Percentiles rank a stretch among this genome's conserved stretches.
Evolutionary conservation across 2,888 invertebrate genomes (phyloP).

Genomic region (Drosophila suboccidentalis): DNA sequence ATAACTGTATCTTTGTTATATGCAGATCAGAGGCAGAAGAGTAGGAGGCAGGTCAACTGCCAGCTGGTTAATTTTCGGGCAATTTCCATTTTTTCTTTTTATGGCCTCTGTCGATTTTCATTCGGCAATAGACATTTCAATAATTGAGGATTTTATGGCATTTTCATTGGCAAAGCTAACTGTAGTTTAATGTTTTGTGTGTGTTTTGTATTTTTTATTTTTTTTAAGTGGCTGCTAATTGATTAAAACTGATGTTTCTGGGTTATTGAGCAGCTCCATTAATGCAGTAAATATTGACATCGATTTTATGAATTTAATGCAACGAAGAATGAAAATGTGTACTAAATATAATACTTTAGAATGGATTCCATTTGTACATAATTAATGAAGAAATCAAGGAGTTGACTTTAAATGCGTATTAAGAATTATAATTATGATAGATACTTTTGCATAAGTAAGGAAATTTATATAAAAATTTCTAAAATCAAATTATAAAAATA

Average conservation of each 20-base stretch:
- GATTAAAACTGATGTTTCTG: slow-evolving; percentile 43
- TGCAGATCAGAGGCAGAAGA: not conserved
- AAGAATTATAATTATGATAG: too few species aligned
- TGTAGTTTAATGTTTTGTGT: slow-evolving; percentile 8
- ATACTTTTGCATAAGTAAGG: too few species aligned
- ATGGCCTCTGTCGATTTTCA: slow-evolving; percentile 15
- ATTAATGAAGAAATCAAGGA: too few species aligned
- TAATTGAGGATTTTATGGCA: slow-evolving; percentile 20
- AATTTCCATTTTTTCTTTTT: slow-evolving; percentile 9
- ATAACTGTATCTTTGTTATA: slow-evolving; percentile 11
- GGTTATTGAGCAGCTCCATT: slow-evolving; percentile 16
- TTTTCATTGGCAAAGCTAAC: slow-evolving; percentile 12
- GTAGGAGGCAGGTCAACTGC: not conserved
- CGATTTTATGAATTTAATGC: not conserved
- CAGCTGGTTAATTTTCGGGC: slow-evolving; percentile 25
- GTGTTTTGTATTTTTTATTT: not conserved
- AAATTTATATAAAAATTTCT: too few species aligned
- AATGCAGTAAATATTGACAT: slow-evolving; percentile 8
- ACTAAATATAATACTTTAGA: not conserved
- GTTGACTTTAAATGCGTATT: too few species aligned
- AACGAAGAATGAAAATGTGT: not conserved
- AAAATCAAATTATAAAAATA: too few species aligned
- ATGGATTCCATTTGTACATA: not conserved
- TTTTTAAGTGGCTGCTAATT: slow-evolving; percentile 62
- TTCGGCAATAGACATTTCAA: slow-evolving; percentile 12